Percentiles rank a stretch among this genome's conserved stretches.
Evolutionary conservation across 2,888 invertebrate species (phyloP).

Genomic region (Brachypterus glaber): DNA sequence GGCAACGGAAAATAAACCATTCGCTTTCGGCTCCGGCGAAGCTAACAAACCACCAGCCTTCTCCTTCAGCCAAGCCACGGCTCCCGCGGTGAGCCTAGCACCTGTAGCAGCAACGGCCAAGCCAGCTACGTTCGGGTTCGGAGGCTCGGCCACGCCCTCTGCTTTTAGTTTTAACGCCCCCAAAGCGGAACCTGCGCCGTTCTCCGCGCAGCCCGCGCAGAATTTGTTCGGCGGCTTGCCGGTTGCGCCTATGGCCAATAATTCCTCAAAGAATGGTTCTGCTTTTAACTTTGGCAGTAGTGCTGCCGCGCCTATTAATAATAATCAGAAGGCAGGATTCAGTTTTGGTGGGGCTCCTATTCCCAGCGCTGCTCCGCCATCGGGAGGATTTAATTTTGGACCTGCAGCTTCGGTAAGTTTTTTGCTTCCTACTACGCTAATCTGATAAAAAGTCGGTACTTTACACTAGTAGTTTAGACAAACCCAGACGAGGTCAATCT

Average conservation of each 20-base stretch:
- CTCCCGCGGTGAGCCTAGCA: constrained; percentile 20
- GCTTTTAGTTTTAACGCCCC: constrained; percentile 3
- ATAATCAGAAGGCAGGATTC: constrained; percentile 28
- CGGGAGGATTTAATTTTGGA: constrained; percentile 33
- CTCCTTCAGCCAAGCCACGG: constrained; percentile 27
- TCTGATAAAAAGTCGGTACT: too few relatives aligned
- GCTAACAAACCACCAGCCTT: constrained; percentile 25
- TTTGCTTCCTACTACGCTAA: too few relatives aligned
- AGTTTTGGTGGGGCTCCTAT: constrained; percentile 26
- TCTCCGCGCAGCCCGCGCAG: constrained; percentile 9
- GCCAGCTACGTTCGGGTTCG: constrained; percentile 31
- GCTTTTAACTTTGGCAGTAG: constrained; percentile 30
- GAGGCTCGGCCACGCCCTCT: constrained; percentile 19
- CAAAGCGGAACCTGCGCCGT: constrained; percentile 6
- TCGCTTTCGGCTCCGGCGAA: constrained; percentile 21
- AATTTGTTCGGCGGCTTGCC: constrained; percentile 12
- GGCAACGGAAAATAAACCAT: constrained; percentile 22
- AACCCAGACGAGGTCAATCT: too few relatives aligned
- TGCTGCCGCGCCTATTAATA: constrained; percentile 16
- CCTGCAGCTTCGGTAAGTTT: constrained; percentile 26
- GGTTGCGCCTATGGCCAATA: constrained; percentile 12
- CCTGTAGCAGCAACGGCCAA: constrained; percentile 1
- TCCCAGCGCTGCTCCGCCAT: constrained; percentile 8
- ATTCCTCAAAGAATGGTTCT: constrained; percentile 25
- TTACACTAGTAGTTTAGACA: too few relatives aligned